Percentiles rank a stretch among this genome's conserved stretches.
Conservation (phyloP, 2,888 invertebrate genomes). For the Dicranocentrus wangi region DNA sequence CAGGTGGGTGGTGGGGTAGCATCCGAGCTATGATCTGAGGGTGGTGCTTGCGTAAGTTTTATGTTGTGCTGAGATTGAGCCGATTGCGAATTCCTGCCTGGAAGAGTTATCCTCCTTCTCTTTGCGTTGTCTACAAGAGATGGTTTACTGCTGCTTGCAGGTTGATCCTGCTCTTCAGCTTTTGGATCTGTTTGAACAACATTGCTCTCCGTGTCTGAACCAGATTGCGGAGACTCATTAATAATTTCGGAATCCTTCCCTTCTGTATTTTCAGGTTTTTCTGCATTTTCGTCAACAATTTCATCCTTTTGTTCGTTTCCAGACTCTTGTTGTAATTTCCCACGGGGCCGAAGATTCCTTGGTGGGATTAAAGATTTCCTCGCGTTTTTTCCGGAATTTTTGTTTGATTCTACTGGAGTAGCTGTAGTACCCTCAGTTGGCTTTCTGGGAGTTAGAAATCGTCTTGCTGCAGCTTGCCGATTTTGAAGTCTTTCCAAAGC, state of each 20-base stretch:
- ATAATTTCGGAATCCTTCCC: constrained; percentile 30
- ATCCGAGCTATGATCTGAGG: constrained; percentile 13
- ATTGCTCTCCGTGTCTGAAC: constrained; percentile 30
- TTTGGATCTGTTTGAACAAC: constrained; percentile 30
- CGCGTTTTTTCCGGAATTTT: constrained; percentile 5
- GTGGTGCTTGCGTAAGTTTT: constrained; percentile 27
- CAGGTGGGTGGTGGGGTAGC: constrained; percentile 22
- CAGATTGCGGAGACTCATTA: constrained; percentile 24
- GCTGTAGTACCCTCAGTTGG: constrained; percentile 45
- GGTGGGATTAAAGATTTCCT: constrained; percentile 47
- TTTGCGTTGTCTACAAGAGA: constrained; percentile 38
- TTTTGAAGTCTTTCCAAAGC: constrained; percentile 44
- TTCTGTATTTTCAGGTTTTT: constrained; percentile 2
- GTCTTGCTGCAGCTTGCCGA: constrained; percentile 39
- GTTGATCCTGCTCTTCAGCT: constrained; percentile 3
- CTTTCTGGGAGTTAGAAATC: constrained; percentile 39
- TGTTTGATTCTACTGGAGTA: background rate
- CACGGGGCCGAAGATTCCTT: constrained; percentile 43
- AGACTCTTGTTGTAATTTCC: constrained; percentile 30
- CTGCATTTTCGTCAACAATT: background rate
- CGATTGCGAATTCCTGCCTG: background rate
- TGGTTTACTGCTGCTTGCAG: constrained; percentile 37
- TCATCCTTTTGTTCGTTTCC: background rate
- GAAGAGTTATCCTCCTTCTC: constrained; percentile 24
- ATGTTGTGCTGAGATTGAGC: constrained; percentile 1